Conservation (phyloP, 2,888 invertebrate species). For the Ditula angustiorana region DNA sequence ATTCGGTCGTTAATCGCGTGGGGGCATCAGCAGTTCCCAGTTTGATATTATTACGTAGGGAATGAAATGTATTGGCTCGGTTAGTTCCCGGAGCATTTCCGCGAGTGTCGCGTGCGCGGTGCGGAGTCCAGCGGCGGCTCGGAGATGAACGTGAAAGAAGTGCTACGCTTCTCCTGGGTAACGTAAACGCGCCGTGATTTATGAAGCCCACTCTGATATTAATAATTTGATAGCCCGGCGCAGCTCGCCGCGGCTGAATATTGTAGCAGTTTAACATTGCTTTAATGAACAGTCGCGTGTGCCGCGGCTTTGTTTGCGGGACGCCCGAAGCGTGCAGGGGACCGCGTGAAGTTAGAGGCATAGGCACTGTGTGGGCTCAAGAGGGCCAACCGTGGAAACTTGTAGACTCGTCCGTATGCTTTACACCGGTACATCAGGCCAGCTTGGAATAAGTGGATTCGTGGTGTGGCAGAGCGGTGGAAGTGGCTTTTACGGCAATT, state of each 20-base stretch:
- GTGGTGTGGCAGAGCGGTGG: no score
- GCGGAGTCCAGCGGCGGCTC: neutral
- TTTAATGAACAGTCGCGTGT: neutral
- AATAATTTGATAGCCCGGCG: slow-evolving; percentile 20
- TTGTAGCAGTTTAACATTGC: slow-evolving; percentile 15
- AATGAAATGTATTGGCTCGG: slow-evolving; percentile 50
- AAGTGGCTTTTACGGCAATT: no score
- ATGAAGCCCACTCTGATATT: slow-evolving; percentile 12
- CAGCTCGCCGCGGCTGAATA: slow-evolving; percentile 15
- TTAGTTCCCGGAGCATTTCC: slow-evolving; percentile 50
- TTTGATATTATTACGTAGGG: slow-evolving; percentile 18
- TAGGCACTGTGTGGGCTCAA: neutral
- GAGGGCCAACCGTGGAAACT: neutral
- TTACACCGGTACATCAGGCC: no score
- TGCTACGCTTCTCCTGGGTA: slow-evolving; percentile 19
- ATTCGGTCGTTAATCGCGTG: neutral
- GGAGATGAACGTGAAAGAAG: slow-evolving; percentile 21
- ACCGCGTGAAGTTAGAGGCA: neutral
- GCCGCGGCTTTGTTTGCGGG: neutral
- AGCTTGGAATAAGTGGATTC: no score
- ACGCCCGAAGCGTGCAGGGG: neutral
- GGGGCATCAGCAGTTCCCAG: slow-evolving; percentile 1
- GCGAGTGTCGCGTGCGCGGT: slow-evolving; percentile 47
- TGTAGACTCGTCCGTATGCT: neutral
- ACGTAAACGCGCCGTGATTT: neutral